Evolutionary conservation across 92 coral and sea anemone species (phyloP), one percentile per base, ranked within the genome.

Genomic region (Blastomussa wellsi): DNA sequence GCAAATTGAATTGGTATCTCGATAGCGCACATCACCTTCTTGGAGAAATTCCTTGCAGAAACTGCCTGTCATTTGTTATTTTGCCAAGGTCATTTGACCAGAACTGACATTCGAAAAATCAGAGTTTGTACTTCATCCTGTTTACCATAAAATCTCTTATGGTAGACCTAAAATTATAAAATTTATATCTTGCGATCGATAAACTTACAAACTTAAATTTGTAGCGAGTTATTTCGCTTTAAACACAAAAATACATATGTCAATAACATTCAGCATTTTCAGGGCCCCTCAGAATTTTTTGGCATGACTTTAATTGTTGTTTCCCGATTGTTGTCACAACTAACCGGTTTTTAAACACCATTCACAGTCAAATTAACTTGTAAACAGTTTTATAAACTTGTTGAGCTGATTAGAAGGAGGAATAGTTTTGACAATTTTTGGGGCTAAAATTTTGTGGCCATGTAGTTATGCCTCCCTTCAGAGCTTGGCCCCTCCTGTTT

Each of bases 401-500:
- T 11, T 71, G 28, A 19, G 26, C 51, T 52, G 39, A 33, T 28
- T 37, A 35, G 55, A 70, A 72, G 42, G 38, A 32, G 13, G 5
- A 68, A 82, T 28, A 49, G 28, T 6, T 19, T 35, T 71, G n/a
- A 0, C 42, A 71, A 35, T 29, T 49, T 37, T 71, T 71, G 9
- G n/a, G n/a, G 7, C 70, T 55, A 9, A 26, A 53, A 49, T 55
- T 82, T 76, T 82, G 33, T 82, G 52, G 86, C 49, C 47, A 49
- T 75, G 36, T 17, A 32, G 24, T 41, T 68, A 71, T 31, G 9
- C 44, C 70, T 31, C 82, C 26, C 82, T 79, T 26, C n/a, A 70
- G 28, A 68, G 48, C 48, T 80, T 9, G 24, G 93, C 93, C 93
- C 93, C 91, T 91, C 91, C 94, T 91, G 83, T 80, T n/a, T 5